phyloP scores from a whole-genome alignment of 2,113 vertebrate species.

The Struthidea cinerea region DNA sequence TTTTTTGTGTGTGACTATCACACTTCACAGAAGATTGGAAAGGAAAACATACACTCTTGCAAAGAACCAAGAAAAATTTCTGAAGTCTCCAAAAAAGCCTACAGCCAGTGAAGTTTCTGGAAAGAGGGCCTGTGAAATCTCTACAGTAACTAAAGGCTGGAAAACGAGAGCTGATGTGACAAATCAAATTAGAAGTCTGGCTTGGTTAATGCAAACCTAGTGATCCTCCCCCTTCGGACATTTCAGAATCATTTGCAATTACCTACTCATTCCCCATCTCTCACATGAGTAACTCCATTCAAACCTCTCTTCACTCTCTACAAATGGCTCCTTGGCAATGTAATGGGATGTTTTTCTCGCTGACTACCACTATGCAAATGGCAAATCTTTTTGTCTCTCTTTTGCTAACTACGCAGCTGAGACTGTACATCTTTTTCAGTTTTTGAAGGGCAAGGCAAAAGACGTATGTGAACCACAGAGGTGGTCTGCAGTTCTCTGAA shows the following conservation, averaged over 20 bases:
- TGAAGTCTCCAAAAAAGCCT: not conserved
- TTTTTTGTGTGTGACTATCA: not conserved
- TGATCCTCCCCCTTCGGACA: not conserved
- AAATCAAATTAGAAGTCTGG: not conserved
- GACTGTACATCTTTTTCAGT: not conserved
- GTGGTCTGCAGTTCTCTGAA: not conserved
- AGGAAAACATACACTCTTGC: not conserved
- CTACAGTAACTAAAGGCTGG: not conserved
- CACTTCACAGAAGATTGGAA: not conserved
- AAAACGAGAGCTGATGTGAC: not conserved
- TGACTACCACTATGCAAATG: constrained; percentile 5
- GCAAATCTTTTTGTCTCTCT: not conserved
- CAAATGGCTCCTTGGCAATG: not conserved
- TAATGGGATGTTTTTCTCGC: not conserved
- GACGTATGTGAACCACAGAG: not conserved
- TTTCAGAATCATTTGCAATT: not conserved
- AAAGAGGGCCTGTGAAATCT: not conserved
- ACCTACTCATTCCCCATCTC: not conserved
- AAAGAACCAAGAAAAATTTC: not conserved
- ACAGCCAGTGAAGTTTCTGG: not conserved
- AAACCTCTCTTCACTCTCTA: not conserved
- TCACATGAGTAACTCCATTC: constrained; percentile 49
- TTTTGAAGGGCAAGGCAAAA: not conserved
- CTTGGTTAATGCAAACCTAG: not conserved
- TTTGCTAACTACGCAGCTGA: not conserved